These are phyloP conservation scores for Numenius arquata DNA, from an alignment of 2,113 vertebrate species.

Conservation along the genomic window DNA sequence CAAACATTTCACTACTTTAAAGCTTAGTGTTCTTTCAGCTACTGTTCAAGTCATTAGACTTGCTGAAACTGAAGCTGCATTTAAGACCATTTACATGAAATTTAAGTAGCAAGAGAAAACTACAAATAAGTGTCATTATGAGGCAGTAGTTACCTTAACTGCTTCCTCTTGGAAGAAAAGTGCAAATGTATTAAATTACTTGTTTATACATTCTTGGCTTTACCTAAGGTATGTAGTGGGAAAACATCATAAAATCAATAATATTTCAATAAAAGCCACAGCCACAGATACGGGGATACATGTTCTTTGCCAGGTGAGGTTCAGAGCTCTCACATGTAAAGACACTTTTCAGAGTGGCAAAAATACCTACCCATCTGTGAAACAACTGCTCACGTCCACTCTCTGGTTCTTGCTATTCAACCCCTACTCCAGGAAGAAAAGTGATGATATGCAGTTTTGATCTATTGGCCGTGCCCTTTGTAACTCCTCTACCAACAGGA, in stretches of 20 bases:
- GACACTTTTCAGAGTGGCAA: background rate
- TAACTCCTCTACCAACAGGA: background rate
- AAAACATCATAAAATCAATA: background rate
- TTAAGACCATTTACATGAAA: background rate
- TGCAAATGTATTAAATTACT: background rate
- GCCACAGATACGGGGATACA: background rate
- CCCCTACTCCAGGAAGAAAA: background rate
- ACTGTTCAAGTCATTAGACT: background rate
- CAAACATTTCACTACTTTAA: background rate
- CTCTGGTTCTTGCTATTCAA: background rate
- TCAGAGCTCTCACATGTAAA: background rate
- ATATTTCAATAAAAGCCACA: background rate
- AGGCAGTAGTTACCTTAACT: background rate
- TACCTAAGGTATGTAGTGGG: background rate
- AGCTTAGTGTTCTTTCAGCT: slow-evolving; percentile 6
- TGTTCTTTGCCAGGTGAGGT: background rate
- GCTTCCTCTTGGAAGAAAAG: background rate
- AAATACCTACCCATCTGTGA: background rate
- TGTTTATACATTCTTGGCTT: background rate
- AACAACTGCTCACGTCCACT: background rate
- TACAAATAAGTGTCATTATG: background rate
- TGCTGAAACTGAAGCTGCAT: background rate
- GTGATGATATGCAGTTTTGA: background rate
- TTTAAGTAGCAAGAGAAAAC: background rate
- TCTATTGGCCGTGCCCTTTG: background rate